Percentiles rank a stretch among this genome's conserved stretches.
Evolutionary conservation across 2,113 vertebrate genomes (phyloP).

Genomic region (Raphicerus campestris): DNA sequence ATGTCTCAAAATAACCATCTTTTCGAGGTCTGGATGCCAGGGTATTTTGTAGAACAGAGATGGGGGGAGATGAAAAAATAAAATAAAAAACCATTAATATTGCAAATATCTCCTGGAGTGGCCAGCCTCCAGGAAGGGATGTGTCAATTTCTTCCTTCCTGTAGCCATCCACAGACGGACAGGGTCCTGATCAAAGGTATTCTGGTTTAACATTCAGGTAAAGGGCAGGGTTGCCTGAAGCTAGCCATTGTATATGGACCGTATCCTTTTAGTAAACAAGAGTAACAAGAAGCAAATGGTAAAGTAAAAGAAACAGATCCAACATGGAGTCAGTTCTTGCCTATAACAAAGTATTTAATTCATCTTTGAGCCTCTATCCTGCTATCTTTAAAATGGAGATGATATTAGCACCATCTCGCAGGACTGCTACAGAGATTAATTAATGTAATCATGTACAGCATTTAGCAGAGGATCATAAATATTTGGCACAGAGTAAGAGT

Average conservation of each 20-base stretch:
- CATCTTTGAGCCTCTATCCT: neutral
- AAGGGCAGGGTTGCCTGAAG: neutral
- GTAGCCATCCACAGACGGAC: neutral
- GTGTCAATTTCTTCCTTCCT: neutral
- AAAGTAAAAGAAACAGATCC: neutral
- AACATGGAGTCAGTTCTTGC: neutral
- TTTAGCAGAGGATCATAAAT: neutral
- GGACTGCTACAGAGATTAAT: neutral
- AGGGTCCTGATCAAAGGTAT: neutral
- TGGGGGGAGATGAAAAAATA: neutral
- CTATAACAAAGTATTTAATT: neutral
- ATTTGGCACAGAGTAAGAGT: neutral
- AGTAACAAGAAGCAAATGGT: neutral
- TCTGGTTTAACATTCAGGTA: neutral
- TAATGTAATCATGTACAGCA: neutral
- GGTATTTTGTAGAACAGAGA: neutral
- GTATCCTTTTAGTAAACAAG: neutral
- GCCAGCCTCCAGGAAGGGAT: neutral
- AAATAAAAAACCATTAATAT: neutral
- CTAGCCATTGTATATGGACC: neutral
- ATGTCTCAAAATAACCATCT: neutral
- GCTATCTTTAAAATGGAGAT: neutral
- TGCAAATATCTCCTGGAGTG: neutral
- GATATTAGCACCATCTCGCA: neutral
- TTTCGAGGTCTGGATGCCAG: neutral